Percentiles rank a stretch among this genome's conserved stretches.
Evolutionary conservation across 1,140 invertebrate genomes (phyloP).

Genomic region (Odontomachus brunneus): DNA sequence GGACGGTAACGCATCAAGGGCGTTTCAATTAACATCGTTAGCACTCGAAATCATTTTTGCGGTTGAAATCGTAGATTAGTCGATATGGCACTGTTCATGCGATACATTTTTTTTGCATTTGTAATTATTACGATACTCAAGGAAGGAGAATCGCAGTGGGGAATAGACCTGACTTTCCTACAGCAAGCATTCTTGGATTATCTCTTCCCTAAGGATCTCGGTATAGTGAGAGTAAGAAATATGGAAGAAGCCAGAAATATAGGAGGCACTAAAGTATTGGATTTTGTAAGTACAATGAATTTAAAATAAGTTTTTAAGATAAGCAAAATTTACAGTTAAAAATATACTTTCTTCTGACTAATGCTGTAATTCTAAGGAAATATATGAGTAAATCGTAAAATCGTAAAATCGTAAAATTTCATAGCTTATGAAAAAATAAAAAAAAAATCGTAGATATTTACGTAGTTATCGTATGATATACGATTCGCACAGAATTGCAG

Average conservation of each 20-base stretch:
- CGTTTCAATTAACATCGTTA: background rate
- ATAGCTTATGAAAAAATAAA: too few relatives aligned
- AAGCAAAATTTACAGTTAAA: too few relatives aligned
- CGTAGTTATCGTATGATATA: too few relatives aligned
- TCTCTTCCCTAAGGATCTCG: constrained; percentile 10
- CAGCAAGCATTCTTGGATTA: background rate
- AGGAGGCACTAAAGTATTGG: background rate
- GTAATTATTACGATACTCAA: background rate
- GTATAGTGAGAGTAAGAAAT: constrained; percentile 12
- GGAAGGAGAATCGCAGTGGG: background rate
- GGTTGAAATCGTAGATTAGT: background rate
- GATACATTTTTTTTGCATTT: background rate
- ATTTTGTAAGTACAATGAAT: constrained; percentile 39
- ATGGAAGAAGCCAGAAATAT: background rate
- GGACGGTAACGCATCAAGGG: background rate
- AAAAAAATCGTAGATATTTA: too few relatives aligned
- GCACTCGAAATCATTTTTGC: background rate
- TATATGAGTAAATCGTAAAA: too few relatives aligned
- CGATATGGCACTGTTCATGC: background rate
- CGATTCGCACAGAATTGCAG: too few relatives aligned
- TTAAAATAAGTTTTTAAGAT: too few relatives aligned
- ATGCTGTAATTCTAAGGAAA: too few relatives aligned
- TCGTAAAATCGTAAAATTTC: too few relatives aligned
- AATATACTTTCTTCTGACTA: too few relatives aligned
- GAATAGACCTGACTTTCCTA: background rate